Evolutionary conservation across 2,888 invertebrate species (phyloP), one percentile per base, ranked within the genome.

Genomic region (Mythimna ferrago): DNA sequence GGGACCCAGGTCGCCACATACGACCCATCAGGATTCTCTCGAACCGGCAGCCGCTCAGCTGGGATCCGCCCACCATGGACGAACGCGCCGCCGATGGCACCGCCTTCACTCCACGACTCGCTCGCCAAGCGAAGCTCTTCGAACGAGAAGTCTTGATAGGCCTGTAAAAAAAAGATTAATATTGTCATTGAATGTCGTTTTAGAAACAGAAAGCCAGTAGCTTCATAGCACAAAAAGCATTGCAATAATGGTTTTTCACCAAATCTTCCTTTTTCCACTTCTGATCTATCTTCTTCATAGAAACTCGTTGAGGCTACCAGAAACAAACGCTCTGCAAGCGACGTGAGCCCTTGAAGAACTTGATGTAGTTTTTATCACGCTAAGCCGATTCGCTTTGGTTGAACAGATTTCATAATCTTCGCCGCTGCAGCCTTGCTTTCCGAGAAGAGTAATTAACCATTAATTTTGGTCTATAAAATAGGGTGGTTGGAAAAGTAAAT

Each of bases 1-100:
- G 99, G 99, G 9, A 98, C 98, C 99, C 99, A 99, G 67, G 97
- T 97, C 32, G 98, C 99, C 68, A 97, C 97, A 93, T 98, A 98
- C 26, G 98, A 97, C 1, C 98, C 98, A 92, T 99, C 98, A 6
- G 97, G 96, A 89, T 98, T 98, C 14, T 97, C 97, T 71, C 98
- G 96, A 32, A 99, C 98, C 67, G 98, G 93, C 97, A 99, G 97
- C 84, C 98, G 97, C 93, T 99, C 99, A 2, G 93, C 92, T 7
- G 95, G 93, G 73, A 96, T 94, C 60, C 96, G 95, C 0, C 95
- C 95, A 58, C 93, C 93, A 89, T 94, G 81, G 0, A 85, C 82
- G 54, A 87, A 86, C 80, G 90, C 73, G 68, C 94, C 93, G 35
- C 85, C 80, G 11, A 91, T 87, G 7, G 93, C 93, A 68, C 94